These are phyloP conservation scores for Antheraea assamensis DNA, from an alignment of 2,888 invertebrate species.

Conservation along the genomic window DNA sequence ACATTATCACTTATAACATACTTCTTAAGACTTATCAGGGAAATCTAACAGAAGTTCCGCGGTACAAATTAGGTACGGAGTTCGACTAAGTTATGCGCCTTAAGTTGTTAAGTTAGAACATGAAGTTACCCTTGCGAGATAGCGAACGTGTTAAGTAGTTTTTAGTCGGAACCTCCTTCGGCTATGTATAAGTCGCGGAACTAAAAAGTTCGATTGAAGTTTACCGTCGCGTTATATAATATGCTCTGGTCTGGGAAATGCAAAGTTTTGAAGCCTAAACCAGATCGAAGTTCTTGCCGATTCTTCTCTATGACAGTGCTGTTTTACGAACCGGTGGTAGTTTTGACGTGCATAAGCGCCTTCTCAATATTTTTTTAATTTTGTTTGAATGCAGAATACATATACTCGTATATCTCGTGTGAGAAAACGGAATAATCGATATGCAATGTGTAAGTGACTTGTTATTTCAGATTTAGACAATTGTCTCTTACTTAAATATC, in stretches of 20 bases:
- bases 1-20: not conserved
- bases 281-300: no score
- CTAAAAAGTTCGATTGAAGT: not conserved
- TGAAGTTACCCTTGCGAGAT: conserved; percentile 15
- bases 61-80: not conserved
- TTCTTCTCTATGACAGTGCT: no score
- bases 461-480: no score
- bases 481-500: no score
- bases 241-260: not conserved
- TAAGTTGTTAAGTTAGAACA: conserved; percentile 15
- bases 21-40: not conserved
- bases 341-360: no score
- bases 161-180: not conserved
- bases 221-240: not conserved
- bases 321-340: no score
- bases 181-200: not conserved
- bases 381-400: no score
- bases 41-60: not conserved
- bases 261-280: no score
- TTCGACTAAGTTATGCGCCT: conserved; percentile 9
- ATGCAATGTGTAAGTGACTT: no score
- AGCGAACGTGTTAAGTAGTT: conserved; percentile 11
- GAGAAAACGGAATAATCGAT: no score
- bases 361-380: no score
- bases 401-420: no score